Evolutionary conservation across 1,140 invertebrate species (phyloP).

Genomic region (Caenorhabditis latens): DNA sequence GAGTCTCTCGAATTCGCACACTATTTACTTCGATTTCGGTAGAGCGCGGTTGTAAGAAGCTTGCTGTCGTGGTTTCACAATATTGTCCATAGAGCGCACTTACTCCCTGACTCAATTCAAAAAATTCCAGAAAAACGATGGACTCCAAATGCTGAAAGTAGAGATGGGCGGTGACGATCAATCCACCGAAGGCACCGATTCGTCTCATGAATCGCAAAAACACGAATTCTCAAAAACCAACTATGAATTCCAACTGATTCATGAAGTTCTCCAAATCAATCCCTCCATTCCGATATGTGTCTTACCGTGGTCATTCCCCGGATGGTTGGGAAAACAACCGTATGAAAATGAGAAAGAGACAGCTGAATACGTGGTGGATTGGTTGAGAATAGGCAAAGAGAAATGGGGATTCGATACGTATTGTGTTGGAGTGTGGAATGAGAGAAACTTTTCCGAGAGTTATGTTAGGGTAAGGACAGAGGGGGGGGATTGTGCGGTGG

Average conservation of each 20-base stretch:
- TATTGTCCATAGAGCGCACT: too few relatives aligned
- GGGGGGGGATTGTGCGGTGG: too few relatives aligned
- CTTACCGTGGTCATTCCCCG: not conserved
- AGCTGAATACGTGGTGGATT: not conserved
- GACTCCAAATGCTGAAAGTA: constrained; percentile 2
- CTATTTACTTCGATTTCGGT: too few relatives aligned
- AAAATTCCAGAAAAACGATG: not conserved
- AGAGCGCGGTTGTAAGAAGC: too few relatives aligned
- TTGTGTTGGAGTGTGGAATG: constrained; percentile 25
- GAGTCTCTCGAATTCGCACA: too few relatives aligned
- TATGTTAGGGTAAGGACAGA: not conserved
- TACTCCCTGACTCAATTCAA: too few relatives aligned
- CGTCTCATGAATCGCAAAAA: not conserved
- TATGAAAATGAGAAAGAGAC: constrained; percentile 9
- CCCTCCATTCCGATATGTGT: constrained; percentile 8
- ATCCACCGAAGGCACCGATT: not conserved
- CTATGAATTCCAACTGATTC: constrained; percentile 3
- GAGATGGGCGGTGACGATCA: constrained; percentile 26
- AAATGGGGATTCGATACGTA: not conserved
- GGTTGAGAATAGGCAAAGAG: constrained; percentile 2
- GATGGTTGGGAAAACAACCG: not conserved
- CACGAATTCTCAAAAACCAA: not conserved
- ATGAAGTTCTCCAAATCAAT: not conserved
- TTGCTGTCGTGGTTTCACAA: too few relatives aligned
- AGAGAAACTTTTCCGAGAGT: constrained; percentile 12